These are phyloP conservation scores for Castor canadensis DNA, from an alignment of 2,113 vertebrate genomes.

Conservation along the genomic window DNA sequence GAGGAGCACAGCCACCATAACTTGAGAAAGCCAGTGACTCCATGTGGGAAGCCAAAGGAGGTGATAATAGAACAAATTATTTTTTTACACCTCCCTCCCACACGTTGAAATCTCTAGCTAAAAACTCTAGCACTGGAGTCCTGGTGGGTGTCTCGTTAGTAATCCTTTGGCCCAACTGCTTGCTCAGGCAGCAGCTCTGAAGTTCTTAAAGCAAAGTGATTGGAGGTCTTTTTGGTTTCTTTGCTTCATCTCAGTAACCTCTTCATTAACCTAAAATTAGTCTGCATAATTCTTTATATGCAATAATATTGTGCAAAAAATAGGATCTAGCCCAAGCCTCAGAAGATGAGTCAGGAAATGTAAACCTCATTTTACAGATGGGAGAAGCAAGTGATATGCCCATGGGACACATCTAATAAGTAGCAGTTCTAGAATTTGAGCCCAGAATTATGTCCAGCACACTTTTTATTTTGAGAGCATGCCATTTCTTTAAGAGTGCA, in stretches of 20 bases:
- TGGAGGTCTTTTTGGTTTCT: neutral
- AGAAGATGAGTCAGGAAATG: neutral
- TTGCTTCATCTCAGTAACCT: neutral
- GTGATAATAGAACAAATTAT: conserved; percentile 75
- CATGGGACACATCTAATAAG: neutral
- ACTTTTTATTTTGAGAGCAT: neutral
- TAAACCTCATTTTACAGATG: neutral
- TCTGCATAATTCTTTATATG: neutral
- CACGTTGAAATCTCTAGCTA: conserved; percentile 57
- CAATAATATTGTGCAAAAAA: neutral
- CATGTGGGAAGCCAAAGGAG: conserved; percentile 69
- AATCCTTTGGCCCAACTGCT: neutral
- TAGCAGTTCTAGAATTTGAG: neutral
- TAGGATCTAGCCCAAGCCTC: neutral
- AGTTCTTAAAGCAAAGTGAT: neutral
- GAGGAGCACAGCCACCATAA: conserved; percentile 7
- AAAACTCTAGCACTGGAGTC: neutral
- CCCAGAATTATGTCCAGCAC: neutral
- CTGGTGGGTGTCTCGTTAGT: conserved; percentile 22
- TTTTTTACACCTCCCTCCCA: conserved; percentile 74
- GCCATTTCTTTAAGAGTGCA: neutral
- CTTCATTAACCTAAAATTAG: conserved; percentile 46
- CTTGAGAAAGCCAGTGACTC: conserved; percentile 36
- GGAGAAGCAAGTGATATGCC: neutral
- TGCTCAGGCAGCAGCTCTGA: neutral